phyloP scores from a whole-genome alignment of 2,888 invertebrate genomes.

The Pinctada fucata region DNA sequence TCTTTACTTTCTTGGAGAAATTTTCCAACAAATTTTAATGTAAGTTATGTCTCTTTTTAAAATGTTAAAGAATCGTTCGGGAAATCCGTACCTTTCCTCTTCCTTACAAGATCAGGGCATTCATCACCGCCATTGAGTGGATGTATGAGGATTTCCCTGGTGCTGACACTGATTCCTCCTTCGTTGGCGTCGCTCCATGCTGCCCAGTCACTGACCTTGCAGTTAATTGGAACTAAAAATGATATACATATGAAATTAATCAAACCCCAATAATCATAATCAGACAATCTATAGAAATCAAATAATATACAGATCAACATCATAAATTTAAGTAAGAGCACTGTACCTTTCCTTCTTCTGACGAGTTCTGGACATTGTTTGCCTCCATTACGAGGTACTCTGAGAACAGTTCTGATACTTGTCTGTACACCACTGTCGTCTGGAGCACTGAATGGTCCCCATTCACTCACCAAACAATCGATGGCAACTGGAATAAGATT shows the following conservation, averaged over 20 bases:
- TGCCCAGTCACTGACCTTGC: slow-evolving; percentile 12
- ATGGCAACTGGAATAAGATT: not conserved
- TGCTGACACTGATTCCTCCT: not conserved
- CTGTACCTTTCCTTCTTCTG: slow-evolving; percentile 15
- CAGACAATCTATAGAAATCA: not conserved
- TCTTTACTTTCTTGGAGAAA: too few species aligned
- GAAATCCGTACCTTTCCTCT: slow-evolving; percentile 13
- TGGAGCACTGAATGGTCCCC: slow-evolving; percentile 7
- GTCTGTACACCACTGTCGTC: not conserved
- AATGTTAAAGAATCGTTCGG: too few species aligned
- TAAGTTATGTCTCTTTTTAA: too few species aligned
- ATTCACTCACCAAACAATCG: slow-evolving; percentile 8
- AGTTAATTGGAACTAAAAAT: slow-evolving; percentile 10
- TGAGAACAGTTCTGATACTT: slow-evolving; percentile 10
- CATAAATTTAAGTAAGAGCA: not conserved
- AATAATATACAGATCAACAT: not conserved
- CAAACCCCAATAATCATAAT: not conserved
- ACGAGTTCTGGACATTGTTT: slow-evolving; percentile 21
- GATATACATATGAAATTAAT: not conserved
- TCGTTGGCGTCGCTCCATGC: slow-evolving; percentile 9
- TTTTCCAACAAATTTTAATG: too few species aligned
- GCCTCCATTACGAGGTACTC: slow-evolving; percentile 17
- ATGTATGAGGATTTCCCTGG: not conserved
- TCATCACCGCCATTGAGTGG: slow-evolving; percentile 21
- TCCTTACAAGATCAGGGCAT: slow-evolving; percentile 18